phyloP scores from a whole-genome alignment of 2,888 invertebrate species.

The Oscheius sp. region DNA sequence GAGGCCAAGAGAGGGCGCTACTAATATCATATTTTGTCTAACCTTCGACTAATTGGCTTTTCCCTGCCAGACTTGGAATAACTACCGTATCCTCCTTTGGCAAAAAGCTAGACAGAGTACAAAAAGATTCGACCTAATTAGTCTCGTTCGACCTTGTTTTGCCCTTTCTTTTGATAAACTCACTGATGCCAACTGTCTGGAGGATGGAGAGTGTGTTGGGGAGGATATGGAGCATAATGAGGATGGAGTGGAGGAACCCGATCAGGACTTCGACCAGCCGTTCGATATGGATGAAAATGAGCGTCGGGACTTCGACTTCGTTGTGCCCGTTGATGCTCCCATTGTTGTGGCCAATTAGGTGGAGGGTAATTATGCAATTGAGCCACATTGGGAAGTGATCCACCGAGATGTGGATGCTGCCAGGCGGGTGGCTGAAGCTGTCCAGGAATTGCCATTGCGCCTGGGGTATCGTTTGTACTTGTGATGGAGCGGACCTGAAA shows the following conservation, averaged over 20 bases:
- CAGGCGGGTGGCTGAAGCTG: constrained; percentile 37
- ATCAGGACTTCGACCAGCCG: constrained; percentile 37
- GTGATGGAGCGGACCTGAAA: constrained; percentile 33
- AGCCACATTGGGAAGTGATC: constrained; percentile 68
- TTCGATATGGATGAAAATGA: constrained; percentile 54
- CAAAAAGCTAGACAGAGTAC: background rate
- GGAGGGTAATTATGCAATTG: constrained; percentile 52
- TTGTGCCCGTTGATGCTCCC: constrained; percentile 9
- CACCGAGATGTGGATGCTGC: constrained; percentile 48
- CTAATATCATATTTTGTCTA: no score
- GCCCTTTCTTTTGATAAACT: constrained; percentile 17
- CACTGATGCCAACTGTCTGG: constrained; percentile 33
- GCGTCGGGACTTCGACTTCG: constrained; percentile 14
- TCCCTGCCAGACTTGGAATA: no score
- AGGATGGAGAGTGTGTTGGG: constrained; percentile 29
- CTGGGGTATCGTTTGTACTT: constrained; percentile 9
- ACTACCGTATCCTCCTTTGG: background rate
- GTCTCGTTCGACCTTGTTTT: background rate
- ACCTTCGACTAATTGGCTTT: no score
- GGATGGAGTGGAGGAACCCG: constrained; percentile 43
- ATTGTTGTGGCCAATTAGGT: constrained; percentile 46
- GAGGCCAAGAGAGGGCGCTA: no score
- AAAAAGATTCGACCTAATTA: background rate
- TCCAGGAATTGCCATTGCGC: constrained; percentile 15
- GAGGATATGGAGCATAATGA: constrained; percentile 35